A percentile compares a stretch with the other conserved stretches of the same genome.
These are phyloP conservation scores for Psilopsiagon aurifrons DNA, from an alignment of 2,113 vertebrate genomes.

Conservation along the genomic window DNA sequence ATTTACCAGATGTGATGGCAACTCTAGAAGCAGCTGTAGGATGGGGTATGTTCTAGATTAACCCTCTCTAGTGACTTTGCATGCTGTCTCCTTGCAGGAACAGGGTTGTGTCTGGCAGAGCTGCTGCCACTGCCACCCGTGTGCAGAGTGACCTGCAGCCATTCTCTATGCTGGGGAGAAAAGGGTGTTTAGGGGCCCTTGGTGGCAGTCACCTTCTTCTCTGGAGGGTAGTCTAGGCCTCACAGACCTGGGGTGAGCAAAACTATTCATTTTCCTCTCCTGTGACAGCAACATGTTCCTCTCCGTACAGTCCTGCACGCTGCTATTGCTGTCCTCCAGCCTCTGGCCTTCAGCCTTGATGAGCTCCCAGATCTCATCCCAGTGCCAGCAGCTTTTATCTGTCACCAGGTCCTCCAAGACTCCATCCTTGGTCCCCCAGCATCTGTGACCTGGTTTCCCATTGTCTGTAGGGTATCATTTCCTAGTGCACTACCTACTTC, in stretches of 20 bases:
- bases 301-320: not conserved
- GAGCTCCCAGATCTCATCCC: not conserved
- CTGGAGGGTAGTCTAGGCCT: not conserved
- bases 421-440: not conserved
- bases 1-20: not conserved
- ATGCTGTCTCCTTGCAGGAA: not conserved
- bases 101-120: not conserved
- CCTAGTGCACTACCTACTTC: not conserved
- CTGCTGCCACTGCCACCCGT: not conserved
- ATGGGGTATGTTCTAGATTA: not conserved
- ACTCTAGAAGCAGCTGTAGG: not conserved
- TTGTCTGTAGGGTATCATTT: not conserved
- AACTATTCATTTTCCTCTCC: not conserved
- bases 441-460: not conserved
- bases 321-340: fast-evolving
- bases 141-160: not conserved
- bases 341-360: not conserved
- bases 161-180: not conserved
- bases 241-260: not conserved
- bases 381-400: not conserved
- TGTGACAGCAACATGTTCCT: not conserved
- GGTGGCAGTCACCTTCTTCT: not conserved
- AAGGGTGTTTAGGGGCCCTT: not conserved
- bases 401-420: not conserved
- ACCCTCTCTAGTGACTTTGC: not conserved